Evolutionary conservation across 1,140 invertebrate species (phyloP), one percentile per base, ranked within the genome.

Genomic region (Bombus breviceps): DNA sequence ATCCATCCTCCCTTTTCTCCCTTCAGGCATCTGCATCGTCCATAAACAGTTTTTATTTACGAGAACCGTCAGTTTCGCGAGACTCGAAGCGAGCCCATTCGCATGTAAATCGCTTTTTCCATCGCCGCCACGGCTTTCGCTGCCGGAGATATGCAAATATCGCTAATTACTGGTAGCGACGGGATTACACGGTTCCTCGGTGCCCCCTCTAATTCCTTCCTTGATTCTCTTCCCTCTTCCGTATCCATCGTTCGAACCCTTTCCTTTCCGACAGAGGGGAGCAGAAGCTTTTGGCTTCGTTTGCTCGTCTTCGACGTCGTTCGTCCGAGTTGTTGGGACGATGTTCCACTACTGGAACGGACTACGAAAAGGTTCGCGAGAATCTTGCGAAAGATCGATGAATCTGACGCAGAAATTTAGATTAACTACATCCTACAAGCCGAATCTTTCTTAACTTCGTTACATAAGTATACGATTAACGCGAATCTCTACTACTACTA

Each of bases 111-210:
- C 87, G 90, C 81, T 91, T 90, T 81, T 91, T 91, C 86, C 72
- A 81, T 59, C 76, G 71, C 75, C 73, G 75, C 75, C 59, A 75
- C 78, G 88, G 47, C 88, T 71, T 53, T 85, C 89, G 77, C 83
- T 76, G 72, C 53, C 85, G 75, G 88, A 92, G 92, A 94, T 94
- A 95, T 95, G 94, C 94, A 94, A 95, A 95, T 95, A 89, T 91
- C 90, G 88, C 94, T 95, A 95, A 95, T 95, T 95, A 93, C 92
- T 92, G 90, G 92, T 93, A 91, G 90, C 89, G 87, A 83, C 87
- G 80, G 90, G 92, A 93, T 93, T 93, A 92, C 92, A 92, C 88
- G 81, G 90, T 77, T 72, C 47, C 72, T 43, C 86, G 53, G 28
- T 75, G 39, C 43, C 53, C 39, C 37, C 28, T 71, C 73, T 83